Base-by-base conservation (phyloP, 92 coral and sea anemone species). In the Epizoanthus scotinus region DNA sequence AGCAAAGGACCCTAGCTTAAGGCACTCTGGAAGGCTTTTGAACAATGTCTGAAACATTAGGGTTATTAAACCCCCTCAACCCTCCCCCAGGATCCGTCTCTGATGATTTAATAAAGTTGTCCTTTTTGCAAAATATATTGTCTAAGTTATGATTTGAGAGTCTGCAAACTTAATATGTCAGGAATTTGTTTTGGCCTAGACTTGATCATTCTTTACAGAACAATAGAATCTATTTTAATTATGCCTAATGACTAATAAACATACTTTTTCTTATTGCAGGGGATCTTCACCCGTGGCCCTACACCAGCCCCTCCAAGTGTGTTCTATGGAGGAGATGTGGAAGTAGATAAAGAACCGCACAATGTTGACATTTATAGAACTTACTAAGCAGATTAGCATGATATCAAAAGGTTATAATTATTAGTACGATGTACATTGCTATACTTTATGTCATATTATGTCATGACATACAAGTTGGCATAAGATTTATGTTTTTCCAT, bases 241-340 rank as follows among this genome's bases (percentile, higher is more conserved):
- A 34, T 34, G 5, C 40, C 40, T 34, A 3, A 6, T 34, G 31
- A 31, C 55, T 49, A n/a, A 47, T 54, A 22, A 19, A 17, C 5
- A 54, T 34, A 44, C 28, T 56, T 60, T 60, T 3, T 67, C 25
- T 65, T 61, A 18, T 47, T 50, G 49, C 85, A 92, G 97, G 97
- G 99, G 13, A 87, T 95, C 24, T 86, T 93, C 78, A 88, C 99
- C 66, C 86, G 99, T 71, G 93, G 97, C 21, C 87, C 94, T 9
- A 84, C 73, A 24, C 82, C 83, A 25, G 86, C 97, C 25, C 98
- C 99, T 2, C 86, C 94, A 7, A 91, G 96, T 69, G 82, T 87
- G 68, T 93, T 93, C 44, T 93, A 93, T 85, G 99, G 99, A 57
- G 99, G 99, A 49, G 99, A 95, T 18, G 98, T 95, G 0, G 98